Conservation (phyloP, 92 coral and sea anemone genomes). For the Epizoanthus scotinus region DNA sequence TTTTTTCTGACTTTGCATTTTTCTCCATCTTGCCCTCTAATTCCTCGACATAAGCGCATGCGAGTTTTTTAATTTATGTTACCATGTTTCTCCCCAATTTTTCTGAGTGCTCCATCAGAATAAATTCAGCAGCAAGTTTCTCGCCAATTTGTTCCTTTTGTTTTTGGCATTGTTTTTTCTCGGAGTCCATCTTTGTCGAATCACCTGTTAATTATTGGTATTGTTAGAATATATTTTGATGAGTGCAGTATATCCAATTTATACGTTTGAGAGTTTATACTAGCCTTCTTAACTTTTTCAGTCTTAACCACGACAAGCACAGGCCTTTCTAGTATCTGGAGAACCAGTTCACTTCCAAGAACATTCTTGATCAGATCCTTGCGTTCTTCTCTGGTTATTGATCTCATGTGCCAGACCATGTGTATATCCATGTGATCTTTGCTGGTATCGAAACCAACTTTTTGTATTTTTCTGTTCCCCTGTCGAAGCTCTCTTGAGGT, state of each 20-base stretch:
- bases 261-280: background rate
- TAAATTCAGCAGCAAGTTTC: constrained; percentile 5
- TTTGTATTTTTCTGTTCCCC: background rate
- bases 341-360: constrained; percentile 6
- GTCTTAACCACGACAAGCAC: background rate
- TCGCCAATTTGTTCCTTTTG: constrained; percentile 13
- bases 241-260: background rate
- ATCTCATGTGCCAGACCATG: constrained; percentile 1
- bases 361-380: background rate
- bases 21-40: background rate
- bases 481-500: background rate
- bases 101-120: background rate
- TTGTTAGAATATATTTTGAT: background rate
- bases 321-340: background rate
- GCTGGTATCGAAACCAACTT: constrained; percentile 8
- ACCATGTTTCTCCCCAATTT: background rate
- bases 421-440: background rate
- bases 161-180: background rate
- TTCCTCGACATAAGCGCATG: constrained; percentile 2
- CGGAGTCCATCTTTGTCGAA: background rate
- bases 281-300: constrained; percentile 4
- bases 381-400: background rate
- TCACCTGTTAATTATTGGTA: background rate
- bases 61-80: background rate
- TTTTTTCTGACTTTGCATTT: too few species aligned